phyloP scores from a whole-genome alignment of 1,140 invertebrate species.

The Apis cerana region DNA sequence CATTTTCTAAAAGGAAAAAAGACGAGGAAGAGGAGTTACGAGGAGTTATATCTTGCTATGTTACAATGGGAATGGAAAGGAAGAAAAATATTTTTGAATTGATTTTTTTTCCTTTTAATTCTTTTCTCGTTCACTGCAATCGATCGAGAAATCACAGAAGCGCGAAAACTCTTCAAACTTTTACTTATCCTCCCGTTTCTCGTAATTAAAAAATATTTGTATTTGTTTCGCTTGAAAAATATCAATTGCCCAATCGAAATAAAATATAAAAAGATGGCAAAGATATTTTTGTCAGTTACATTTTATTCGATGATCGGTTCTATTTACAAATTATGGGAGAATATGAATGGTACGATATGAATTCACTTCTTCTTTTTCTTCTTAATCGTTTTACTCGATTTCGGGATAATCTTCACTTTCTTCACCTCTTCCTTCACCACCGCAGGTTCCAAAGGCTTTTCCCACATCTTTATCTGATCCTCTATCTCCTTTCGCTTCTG shows the following conservation, averaged over 20 bases:
- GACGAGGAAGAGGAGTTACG: not conserved
- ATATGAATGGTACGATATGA: not conserved
- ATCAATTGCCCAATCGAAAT: too few species aligned
- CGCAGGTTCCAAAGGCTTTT: not conserved
- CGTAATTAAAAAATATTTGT: too few species aligned
- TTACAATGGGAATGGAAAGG: not conserved
- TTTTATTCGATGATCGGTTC: too few species aligned
- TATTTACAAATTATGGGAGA: not conserved
- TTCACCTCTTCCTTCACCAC: not conserved
- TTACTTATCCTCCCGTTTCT: too few species aligned
- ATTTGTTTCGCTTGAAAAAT: too few species aligned
- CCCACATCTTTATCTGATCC: not conserved
- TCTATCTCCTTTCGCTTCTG: slow-evolving; percentile 7
- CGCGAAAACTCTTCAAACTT: too few species aligned
- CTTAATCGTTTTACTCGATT: not conserved
- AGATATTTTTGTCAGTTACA: too few species aligned
- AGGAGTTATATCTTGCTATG: too few species aligned
- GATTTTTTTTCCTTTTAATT: not conserved
- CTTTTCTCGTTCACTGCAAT: too few species aligned
- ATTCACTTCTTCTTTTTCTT: slow-evolving; percentile 17
- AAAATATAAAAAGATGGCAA: too few species aligned
- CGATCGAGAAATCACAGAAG: too few species aligned
- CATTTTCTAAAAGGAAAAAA: slow-evolving; percentile 3
- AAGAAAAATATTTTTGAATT: not conserved
- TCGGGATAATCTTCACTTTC: not conserved